Base-by-base conservation (phyloP, 2,113 vertebrate genomes). In the Chloropsis cyanopogon region DNA sequence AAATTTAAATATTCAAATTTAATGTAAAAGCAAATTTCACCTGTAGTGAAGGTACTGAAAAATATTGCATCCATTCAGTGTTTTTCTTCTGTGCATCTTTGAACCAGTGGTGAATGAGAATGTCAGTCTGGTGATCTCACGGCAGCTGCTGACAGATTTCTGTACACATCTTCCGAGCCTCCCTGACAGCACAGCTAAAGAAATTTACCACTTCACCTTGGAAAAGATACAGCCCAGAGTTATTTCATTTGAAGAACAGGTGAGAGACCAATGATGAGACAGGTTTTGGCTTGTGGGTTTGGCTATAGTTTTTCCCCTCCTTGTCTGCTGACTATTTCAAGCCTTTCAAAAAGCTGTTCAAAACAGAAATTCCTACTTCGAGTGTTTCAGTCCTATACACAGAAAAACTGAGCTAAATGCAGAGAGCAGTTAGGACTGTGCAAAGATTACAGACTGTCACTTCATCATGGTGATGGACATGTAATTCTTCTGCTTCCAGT, bases 161-260 rank as follows among this genome's bases (percentile, higher is more conserved):
- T 99, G 99, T 95, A 98, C 99, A 8, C 99, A 99, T 87, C 98
- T 99, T 68, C 98, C 99, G 53, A 99, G 96, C 90, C 97, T 99
- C 89, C 99, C 99, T 5, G 99, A 99, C 70, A 98, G 98, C 94
- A 99, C 99, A 4, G 99, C 99, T 47, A 99, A 99, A 97, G 98
- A 99, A 66, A 98, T 99, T 60, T 99, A 99, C 90, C 99, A 99
- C 95, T 99, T 99, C 97, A 99, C 99, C 52, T 96, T 99, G 97
- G 99, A 99, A 89, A 99, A 99, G 98, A 99, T 99, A 90, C 99
- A 99, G 95, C 99, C 99, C 12, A 98, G 99, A 96, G 99, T 99
- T 79, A 99, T 99, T 97, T 99, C 99, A 9, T 99, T 99, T 92
- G 99, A 99, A 96, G 99, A 99, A 57, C 99, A 99, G 98, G 99